Conservation (phyloP, 2,888 invertebrate species). For the Iselma pallidipennis region DNA sequence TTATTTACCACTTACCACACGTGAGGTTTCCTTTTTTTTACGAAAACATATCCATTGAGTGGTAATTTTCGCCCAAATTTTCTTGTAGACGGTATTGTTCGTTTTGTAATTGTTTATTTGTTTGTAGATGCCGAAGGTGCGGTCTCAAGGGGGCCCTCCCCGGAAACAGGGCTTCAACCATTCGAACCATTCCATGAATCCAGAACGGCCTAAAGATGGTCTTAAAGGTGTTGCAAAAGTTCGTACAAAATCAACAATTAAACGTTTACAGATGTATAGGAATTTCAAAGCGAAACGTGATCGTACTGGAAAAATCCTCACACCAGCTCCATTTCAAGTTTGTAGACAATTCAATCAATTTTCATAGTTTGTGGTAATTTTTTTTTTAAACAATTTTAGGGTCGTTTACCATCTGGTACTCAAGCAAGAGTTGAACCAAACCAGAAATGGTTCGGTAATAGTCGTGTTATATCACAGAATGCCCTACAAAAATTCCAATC, state of each 20-base stretch:
- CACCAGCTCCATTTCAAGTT: slow-evolving; percentile 94
- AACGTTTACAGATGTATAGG: slow-evolving; percentile 96
- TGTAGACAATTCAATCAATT: neutral
- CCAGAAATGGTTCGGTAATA: slow-evolving; percentile 99
- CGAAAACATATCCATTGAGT: too few relatives aligned
- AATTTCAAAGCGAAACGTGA: slow-evolving; percentile 96
- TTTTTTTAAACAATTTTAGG: slow-evolving; percentile 52
- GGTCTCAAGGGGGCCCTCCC: slow-evolving; percentile 72
- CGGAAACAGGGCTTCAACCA: slow-evolving; percentile 83
- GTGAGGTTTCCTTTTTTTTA: too few relatives aligned
- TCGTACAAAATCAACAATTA: slow-evolving; percentile 92
- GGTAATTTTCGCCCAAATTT: too few relatives aligned
- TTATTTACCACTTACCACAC: too few relatives aligned
- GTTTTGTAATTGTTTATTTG: too few relatives aligned
- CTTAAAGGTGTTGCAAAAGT: slow-evolving; percentile 84
- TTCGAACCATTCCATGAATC: slow-evolving; percentile 93
- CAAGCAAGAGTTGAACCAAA: slow-evolving; percentile 96
- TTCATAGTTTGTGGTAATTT: neutral
- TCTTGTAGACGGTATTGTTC: slow-evolving; percentile 8
- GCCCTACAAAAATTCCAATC: slow-evolving; percentile 89
- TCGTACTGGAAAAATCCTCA: slow-evolving; percentile 84
- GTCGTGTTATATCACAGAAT: slow-evolving; percentile 92
- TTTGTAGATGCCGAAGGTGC: slow-evolving; percentile 73
- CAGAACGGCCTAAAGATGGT: slow-evolving; percentile 78
- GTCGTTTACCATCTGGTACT: slow-evolving; percentile 83